Evolutionary conservation across 2,113 vertebrate species (phyloP), one percentile per base, ranked within the genome.

Genomic region (Clarias magur): DNA sequence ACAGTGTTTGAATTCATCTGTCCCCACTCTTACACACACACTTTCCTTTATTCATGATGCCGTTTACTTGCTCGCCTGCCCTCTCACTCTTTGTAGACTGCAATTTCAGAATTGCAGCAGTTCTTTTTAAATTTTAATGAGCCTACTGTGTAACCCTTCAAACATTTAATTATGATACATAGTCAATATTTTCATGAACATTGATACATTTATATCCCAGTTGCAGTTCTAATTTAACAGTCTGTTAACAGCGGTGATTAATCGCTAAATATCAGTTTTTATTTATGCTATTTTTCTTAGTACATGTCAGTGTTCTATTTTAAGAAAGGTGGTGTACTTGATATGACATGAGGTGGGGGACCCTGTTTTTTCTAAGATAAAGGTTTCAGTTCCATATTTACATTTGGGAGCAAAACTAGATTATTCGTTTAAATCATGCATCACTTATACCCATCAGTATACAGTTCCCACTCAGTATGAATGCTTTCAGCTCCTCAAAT

Each of bases 51-150:
- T 76, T 76, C 73, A 76, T n/a, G 42, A 76, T 12, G 2, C 4
- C 53, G 48, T 5, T 76, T 76, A 76, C 23, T 76, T 54, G 23
- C 73, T n/a, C 23, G 3, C 73, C 73, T 5, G 42, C 11, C 23
- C 12, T 76, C 13, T 76, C 42, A 76, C 23, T 54, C 42, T 76
- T 76, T 76, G 42, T 76, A 16, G 73, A 54, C 72, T 75, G 48
- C 73, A 76, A 54, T 76, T 76, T 54, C 42, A 15, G 73, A 53
- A 76, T 54, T 76, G 73, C 42, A 76, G 42, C 42, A 76, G 73
- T 53, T 23, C 73, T 76, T 76, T 53, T 76, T 76, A 53, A 54
- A 76, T 76, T 76, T 13, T 76, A 76, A 76, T 76, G 42, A 76
- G 73, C 73, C 42, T 76, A 76, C 73, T 53, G 11, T 54, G 12